Percentiles rank a stretch among this genome's conserved stretches.
Evolutionary conservation across 2,888 invertebrate species (phyloP).

Genomic region (Nomada goodeniana): DNA sequence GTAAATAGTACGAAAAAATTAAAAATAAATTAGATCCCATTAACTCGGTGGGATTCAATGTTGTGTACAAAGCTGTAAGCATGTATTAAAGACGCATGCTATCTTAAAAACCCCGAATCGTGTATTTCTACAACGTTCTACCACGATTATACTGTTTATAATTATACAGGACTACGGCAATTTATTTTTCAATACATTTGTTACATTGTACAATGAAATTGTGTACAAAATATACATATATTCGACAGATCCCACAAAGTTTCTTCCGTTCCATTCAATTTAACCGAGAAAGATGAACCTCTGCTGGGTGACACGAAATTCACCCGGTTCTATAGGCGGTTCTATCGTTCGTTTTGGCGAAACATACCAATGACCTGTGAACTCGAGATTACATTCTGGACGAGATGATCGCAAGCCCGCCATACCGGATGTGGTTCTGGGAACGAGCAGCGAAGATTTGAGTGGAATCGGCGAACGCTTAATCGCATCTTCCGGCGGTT

Average conservation of each 20-base stretch:
- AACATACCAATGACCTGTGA: slow-evolving; percentile 83
- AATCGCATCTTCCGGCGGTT: slow-evolving; percentile 61
- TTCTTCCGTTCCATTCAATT: not conserved
- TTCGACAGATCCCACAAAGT: not conserved
- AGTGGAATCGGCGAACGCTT: slow-evolving; percentile 69
- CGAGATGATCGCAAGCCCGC: slow-evolving; percentile 84
- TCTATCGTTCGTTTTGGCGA: slow-evolving; percentile 84
- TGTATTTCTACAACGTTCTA: not conserved
- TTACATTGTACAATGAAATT: slow-evolving; percentile 21
- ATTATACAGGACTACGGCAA: not conserved
- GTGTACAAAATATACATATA: slow-evolving; percentile 14
- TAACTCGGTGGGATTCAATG: not conserved
- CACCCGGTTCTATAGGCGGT: slow-evolving; percentile 71
- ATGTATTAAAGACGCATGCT: not conserved
- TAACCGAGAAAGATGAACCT: slow-evolving; percentile 77
- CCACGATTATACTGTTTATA: slow-evolving; percentile 18
- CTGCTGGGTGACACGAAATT: slow-evolving; percentile 73
- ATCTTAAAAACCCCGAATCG: slow-evolving; percentile 11
- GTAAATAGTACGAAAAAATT: slow-evolving; percentile 59
- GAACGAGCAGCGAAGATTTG: slow-evolving; percentile 74
- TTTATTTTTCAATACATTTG: slow-evolving; percentile 49
- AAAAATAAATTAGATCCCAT: slow-evolving; percentile 4
- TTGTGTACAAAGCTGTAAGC: slow-evolving; percentile 39
- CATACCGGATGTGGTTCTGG: slow-evolving; percentile 80
- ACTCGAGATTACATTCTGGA: slow-evolving; percentile 82